A percentile compares a stretch with the other conserved stretches of the same genome.
These are phyloP conservation scores for Noctua fimbriata DNA, from an alignment of 2,888 invertebrate genomes.

Conservation along the genomic window DNA sequence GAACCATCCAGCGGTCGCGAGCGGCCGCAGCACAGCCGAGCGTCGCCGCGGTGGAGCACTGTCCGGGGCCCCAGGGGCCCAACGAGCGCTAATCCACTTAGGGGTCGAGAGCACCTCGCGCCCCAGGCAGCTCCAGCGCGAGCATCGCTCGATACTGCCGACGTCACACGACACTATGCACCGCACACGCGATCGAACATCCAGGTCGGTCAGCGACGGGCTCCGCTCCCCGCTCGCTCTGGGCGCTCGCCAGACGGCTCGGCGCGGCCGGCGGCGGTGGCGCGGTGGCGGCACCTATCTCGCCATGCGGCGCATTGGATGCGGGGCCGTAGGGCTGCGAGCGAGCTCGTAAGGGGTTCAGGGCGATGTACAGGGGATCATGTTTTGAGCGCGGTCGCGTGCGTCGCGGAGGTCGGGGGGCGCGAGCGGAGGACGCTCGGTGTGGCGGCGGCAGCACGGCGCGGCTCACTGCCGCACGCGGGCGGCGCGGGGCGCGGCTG, in stretches of 20 bases:
- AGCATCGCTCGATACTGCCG: constrained; percentile 53
- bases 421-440: constrained; percentile 37
- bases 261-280: constrained; percentile 46
- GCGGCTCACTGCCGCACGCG: constrained; percentile 49
- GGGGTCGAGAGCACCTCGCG: constrained; percentile 9
- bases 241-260: constrained; percentile 52
- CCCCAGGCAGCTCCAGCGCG: constrained; percentile 12
- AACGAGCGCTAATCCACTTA: constrained; percentile 49
- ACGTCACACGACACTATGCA: constrained; percentile 49
- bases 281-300: constrained; percentile 44
- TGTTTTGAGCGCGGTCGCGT: constrained; percentile 23
- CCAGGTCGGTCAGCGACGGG: constrained; percentile 9
- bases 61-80: neutral
- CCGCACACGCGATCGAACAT: constrained; percentile 50
- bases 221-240: constrained; percentile 6
- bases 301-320: constrained; percentile 41
- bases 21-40: constrained; percentile 18
- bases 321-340: neutral
- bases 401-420: constrained; percentile 12
- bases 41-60: constrained; percentile 9
- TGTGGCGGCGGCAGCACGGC: constrained; percentile 54
- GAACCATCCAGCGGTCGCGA: constrained; percentile 45
- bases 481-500: constrained; percentile 32
- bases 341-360: constrained; percentile 22
- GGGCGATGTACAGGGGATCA: constrained; percentile 40